phyloP scores from a whole-genome alignment of 2,113 vertebrate genomes.

The Peucedramus taeniatus region DNA sequence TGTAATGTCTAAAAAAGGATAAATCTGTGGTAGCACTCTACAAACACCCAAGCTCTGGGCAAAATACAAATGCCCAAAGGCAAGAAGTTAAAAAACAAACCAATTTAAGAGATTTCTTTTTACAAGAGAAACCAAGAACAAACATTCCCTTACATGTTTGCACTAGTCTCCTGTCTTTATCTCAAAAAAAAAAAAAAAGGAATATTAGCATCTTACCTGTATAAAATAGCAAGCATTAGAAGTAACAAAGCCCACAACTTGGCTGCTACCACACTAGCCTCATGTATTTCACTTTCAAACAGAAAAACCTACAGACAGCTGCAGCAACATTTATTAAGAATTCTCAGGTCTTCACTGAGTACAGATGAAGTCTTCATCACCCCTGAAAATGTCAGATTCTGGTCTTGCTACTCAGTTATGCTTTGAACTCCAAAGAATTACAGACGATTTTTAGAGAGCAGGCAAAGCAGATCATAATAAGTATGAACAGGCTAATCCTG shows the following conservation, averaged over 20 bases:
- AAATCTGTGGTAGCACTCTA: neutral
- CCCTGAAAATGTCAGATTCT: neutral
- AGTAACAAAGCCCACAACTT: neutral
- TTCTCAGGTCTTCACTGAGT: neutral
- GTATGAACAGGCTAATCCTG: neutral
- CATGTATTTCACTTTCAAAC: neutral
- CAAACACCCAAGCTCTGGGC: neutral
- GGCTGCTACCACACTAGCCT: neutral
- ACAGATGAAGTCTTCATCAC: neutral
- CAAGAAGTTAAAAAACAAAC: neutral
- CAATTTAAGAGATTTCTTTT: neutral
- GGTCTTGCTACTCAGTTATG: neutral
- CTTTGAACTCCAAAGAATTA: neutral
- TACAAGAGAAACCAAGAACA: neutral
- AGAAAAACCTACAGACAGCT: neutral
- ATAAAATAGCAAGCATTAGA: neutral
- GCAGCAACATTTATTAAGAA: neutral
- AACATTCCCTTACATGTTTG: fast-evolving
- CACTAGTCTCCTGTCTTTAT: neutral
- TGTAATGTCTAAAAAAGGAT: neutral
- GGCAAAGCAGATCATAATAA: neutral
- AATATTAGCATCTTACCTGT: neutral
- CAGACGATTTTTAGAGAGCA: neutral
- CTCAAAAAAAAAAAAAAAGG: neutral
- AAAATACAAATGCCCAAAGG: neutral